Percentiles rank a stretch among this genome's conserved stretches.
Conservation (phyloP, 2,113 vertebrate genomes). For the Paedocypris sp. region DNA sequence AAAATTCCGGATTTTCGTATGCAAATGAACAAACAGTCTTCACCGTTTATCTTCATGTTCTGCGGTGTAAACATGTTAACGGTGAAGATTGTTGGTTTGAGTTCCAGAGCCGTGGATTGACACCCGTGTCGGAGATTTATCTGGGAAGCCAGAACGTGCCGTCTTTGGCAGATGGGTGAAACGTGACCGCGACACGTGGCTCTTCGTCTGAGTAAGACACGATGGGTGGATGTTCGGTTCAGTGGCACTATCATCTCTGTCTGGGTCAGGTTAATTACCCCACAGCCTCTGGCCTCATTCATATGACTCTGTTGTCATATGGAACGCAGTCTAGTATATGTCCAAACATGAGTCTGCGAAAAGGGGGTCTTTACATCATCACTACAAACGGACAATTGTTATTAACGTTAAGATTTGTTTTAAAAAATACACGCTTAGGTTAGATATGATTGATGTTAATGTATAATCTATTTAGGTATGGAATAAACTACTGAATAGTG, state of each 20-base stretch:
- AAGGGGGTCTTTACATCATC: neutral
- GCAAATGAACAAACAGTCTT: neutral
- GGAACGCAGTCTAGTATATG: constrained; percentile 9
- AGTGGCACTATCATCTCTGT: constrained; percentile 1
- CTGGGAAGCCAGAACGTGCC: neutral
- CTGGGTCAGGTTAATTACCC: constrained; percentile 26
- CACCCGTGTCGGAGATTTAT: neutral
- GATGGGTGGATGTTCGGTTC: neutral
- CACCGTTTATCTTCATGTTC: too few relatives aligned
- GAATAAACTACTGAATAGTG: too few relatives aligned
- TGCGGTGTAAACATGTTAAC: neutral
- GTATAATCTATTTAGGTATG: too few relatives aligned
- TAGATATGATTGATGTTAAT: too few relatives aligned
- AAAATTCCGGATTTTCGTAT: neutral
- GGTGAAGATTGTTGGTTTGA: constrained; percentile 3
- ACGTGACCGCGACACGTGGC: constrained; percentile 22
- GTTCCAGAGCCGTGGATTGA: neutral
- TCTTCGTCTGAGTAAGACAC: neutral
- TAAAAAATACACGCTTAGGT: too few relatives aligned
- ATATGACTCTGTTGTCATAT: neutral
- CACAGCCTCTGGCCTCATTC: constrained; percentile 18
- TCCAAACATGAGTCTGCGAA: neutral
- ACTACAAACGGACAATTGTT: too few relatives aligned
- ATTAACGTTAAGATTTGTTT: too few relatives aligned
- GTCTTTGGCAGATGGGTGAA: constrained; percentile 24